Evolutionary conservation across 2,113 vertebrate species (phyloP), one percentile per base, ranked within the genome.

Genomic region (Puma concolor): DNA sequence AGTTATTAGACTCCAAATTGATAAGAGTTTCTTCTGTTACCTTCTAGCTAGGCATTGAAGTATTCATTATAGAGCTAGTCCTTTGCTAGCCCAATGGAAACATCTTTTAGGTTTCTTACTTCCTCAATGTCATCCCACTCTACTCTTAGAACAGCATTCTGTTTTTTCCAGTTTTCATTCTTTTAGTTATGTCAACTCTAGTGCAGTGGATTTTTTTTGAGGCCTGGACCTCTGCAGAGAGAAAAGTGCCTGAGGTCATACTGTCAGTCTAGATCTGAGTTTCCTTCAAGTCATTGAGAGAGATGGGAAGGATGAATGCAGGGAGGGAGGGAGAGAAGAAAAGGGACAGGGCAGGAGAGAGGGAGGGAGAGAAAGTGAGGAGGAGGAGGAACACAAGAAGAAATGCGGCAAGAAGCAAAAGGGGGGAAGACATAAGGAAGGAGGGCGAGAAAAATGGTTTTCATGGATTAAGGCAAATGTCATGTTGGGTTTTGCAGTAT

Each of bases 171-270:
- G 63, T 54, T 92, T 72, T 54, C 84, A 93, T 93, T 91, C 60
- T 95, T 95, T 38, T 71, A 94, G 48, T 94, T 97, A 85, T 44
- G 52, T 95, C 38, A 93, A 63, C 93, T 93, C 54, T 64, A 83
- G 19, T 79, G 4, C 13, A 74, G 21, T 81, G 57, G 50, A 88
- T 12, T 41, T 54, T 95, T 95, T 97, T 60, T 63, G 67, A 91
- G 36, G 31, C 8, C 66, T 81, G 50, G 29, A 85, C 38, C 41
- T 80, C 50, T 91, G 41, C 50, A 80, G 88, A 77, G 71, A 85
- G 52, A 76, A 83, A 95, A 94, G 44, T 95, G 63, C n/a, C 25
- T 9, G 89, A 89, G 41, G 41, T 92, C 67, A 97, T 54, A 85
- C 27, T 93, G 25, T 93, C 50, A 89, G 12, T 83, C 23, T 93